Conservation (phyloP, 2,113 vertebrate species). For the Daubentonia madagascariensis region DNA sequence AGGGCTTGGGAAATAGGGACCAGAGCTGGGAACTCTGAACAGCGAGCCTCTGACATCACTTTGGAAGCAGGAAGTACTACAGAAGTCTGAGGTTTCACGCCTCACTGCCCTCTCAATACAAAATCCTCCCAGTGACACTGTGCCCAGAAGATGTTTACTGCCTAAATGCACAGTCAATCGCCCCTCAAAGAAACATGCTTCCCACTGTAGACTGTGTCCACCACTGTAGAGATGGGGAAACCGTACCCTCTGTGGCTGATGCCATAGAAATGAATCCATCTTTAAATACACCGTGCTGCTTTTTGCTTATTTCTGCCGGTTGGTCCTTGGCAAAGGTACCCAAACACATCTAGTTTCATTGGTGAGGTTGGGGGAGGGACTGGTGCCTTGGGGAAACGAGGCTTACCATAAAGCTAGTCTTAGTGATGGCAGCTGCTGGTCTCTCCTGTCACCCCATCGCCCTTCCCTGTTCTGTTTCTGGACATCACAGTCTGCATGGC, state of each 20-base stretch:
- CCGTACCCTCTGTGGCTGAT: neutral
- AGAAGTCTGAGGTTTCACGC: conserved; percentile 59
- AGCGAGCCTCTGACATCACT: neutral
- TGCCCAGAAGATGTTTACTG: conserved; percentile 34
- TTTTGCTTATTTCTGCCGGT: neutral
- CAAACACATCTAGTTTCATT: neutral
- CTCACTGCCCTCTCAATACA: conserved; percentile 47
- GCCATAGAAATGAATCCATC: neutral
- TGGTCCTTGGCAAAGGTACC: neutral
- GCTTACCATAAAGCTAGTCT: neutral
- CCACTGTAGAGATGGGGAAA: neutral
- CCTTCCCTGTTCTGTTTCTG: neutral
- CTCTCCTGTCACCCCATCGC: neutral
- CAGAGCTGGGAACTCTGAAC: neutral
- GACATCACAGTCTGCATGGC: neutral
- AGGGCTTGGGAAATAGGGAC: neutral
- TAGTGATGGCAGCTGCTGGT: neutral
- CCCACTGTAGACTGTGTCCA: neutral
- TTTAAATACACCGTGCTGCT: neutral
- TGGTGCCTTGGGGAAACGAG: neutral
- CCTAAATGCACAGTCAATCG: neutral
- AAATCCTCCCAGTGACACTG: conserved; percentile 15
- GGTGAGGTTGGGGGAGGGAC: neutral
- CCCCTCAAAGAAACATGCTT: neutral
- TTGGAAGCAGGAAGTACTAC: conserved; percentile 35